These are phyloP conservation scores for Mayetiola destructor DNA, from an alignment of 2,888 invertebrate species.

Conservation along the genomic window DNA sequence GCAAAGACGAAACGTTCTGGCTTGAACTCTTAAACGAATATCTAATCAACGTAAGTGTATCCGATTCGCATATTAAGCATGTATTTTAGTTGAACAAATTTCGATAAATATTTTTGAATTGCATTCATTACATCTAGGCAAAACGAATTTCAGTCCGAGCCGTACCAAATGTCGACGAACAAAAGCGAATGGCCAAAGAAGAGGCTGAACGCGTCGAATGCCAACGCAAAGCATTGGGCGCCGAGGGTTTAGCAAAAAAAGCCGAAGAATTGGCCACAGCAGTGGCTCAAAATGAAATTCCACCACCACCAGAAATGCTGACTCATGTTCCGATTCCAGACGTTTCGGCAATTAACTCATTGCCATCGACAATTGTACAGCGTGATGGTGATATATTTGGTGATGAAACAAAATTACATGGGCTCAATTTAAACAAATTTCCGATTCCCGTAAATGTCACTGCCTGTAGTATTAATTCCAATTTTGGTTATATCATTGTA, in stretches of 20 bases:
- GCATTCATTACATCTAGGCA: constrained; percentile 14
- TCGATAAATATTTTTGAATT: not conserved
- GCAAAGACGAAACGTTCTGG: constrained; percentile 56
- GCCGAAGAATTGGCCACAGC: constrained; percentile 48
- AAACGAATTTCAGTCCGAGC: constrained; percentile 26
- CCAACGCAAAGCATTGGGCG: constrained; percentile 50
- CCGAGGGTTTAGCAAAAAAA: constrained; percentile 51
- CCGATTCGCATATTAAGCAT: constrained; percentile 6
- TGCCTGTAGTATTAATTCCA: constrained; percentile 62
- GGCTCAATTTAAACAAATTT: constrained; percentile 45
- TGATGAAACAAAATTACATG: constrained; percentile 32
- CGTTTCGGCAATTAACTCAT: constrained; percentile 55
- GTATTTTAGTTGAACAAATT: too few species aligned
- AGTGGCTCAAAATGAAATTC: constrained; percentile 58
- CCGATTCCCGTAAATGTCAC: constrained; percentile 53
- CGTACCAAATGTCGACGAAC: constrained; percentile 48
- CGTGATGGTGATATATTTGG: constrained; percentile 30
- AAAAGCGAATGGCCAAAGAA: constrained; percentile 49
- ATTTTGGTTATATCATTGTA: constrained; percentile 67
- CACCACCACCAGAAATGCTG: constrained; percentile 56
- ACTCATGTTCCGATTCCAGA: constrained; percentile 62
- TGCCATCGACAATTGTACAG: constrained; percentile 36
- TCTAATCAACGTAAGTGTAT: constrained; percentile 21
- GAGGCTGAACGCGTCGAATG: constrained; percentile 56
- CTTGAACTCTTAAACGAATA: constrained; percentile 49